These are phyloP conservation scores for cattle (Bos taurus) DNA, from an alignment of 2,113 vertebrate species.

Conservation along the genomic window ARS-UCD2.0 NC_037347.1:56765001-56765500, in stretches of 20 bases:
- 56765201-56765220: too few relatives aligned
- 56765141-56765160: not conserved
- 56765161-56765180: not conserved
- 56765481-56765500: not conserved
- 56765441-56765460: not conserved
- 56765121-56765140: not conserved
- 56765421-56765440: not conserved
- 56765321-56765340: not conserved
- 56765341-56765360: not conserved
- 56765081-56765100: not conserved
- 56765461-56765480: not conserved
- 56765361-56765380: not conserved
- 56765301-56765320: not conserved
- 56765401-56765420: not conserved
- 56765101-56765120: not conserved
- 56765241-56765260: not conserved
- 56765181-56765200: not conserved
- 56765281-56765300: too few relatives aligned
- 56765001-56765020: not conserved
- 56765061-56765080: not conserved
- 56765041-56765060: not conserved
- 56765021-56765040: too few relatives aligned
- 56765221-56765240: not conserved
- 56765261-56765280: not conserved
- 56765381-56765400: not conserved